Conservation (phyloP, 1,140 invertebrate genomes). For the Tyrophagus putrescentiae region DNA sequence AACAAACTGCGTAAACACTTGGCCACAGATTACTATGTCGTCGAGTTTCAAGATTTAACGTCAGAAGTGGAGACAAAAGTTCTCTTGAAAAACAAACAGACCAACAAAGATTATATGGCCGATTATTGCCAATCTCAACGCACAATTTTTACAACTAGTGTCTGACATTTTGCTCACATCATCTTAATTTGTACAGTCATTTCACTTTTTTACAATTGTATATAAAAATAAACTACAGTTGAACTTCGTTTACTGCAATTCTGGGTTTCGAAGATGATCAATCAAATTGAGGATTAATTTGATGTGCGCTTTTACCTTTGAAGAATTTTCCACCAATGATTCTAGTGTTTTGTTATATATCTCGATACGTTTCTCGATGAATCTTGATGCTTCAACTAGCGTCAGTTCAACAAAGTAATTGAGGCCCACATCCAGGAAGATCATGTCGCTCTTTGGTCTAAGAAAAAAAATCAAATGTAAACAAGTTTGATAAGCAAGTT, state of each 20-base stretch:
- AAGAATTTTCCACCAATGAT: slow-evolving; percentile 46
- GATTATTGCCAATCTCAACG: background rate
- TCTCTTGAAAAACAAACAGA: background rate
- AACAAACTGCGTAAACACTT: slow-evolving; percentile 6
- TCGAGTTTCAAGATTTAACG: background rate
- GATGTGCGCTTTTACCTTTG: slow-evolving; percentile 57
- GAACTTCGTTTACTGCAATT: too few relatives aligned
- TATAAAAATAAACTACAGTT: too few relatives aligned
- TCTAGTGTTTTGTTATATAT: slow-evolving; percentile 40
- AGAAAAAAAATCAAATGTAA: background rate
- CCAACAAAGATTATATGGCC: background rate
- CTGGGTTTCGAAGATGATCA: slow-evolving; percentile 8
- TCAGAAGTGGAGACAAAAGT: background rate
- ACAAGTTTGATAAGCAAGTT: background rate
- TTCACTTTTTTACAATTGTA: background rate
- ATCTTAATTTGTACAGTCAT: background rate
- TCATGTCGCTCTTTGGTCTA: slow-evolving; percentile 44
- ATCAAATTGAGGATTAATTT: slow-evolving; percentile 43
- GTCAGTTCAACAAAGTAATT: slow-evolving; percentile 57
- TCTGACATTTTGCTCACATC: background rate
- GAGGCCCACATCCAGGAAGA: slow-evolving; percentile 57
- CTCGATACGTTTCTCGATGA: slow-evolving; percentile 52
- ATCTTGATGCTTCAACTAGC: slow-evolving; percentile 49
- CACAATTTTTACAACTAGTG: slow-evolving; percentile 2
- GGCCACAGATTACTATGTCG: background rate